A percentile compares a stretch with the other conserved stretches of the same genome.
Evolutionary conservation across 2,888 invertebrate species (phyloP).

Genomic region (Petrolisthes manimaculis): DNA sequence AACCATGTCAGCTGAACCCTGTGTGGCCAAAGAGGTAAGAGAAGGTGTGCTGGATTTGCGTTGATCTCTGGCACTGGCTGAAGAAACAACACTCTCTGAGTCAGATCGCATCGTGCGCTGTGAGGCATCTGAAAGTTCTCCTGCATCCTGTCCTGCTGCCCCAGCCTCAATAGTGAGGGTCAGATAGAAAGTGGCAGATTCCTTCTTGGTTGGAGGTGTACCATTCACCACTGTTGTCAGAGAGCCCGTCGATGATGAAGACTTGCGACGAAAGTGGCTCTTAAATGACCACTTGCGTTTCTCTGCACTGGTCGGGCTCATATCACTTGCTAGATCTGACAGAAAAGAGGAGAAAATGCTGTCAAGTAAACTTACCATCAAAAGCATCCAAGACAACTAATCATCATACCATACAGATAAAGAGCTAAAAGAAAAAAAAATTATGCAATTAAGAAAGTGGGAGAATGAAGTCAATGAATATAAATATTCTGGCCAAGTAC

Average conservation of each 20-base stretch:
- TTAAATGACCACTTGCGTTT: conserved; percentile 74
- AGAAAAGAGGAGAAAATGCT: background rate
- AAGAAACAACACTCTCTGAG: conserved; percentile 44
- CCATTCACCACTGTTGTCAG: conserved; percentile 36
- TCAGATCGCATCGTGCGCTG: conserved; percentile 51
- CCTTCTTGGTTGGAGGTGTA: conserved; percentile 72
- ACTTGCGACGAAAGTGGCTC: conserved; percentile 67
- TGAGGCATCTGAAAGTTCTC: conserved; percentile 47
- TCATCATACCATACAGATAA: too few species aligned
- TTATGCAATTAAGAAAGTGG: too few species aligned
- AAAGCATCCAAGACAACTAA: too few species aligned
- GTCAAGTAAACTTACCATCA: too few species aligned
- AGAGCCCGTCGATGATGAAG: conserved; percentile 51
- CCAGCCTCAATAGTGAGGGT: conserved; percentile 74
- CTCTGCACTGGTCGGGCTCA: conserved; percentile 52
- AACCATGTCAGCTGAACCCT: conserved; percentile 24
- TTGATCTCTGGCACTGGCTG: conserved; percentile 24
- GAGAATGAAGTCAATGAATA: too few species aligned
- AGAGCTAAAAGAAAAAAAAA: too few species aligned
- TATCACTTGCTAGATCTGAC: conserved; percentile 43
- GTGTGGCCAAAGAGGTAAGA: conserved; percentile 42
- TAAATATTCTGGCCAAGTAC: too few species aligned
- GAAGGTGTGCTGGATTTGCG: conserved; percentile 51
- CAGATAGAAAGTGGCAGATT: conserved; percentile 78
- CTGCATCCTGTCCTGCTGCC: conserved; percentile 71